Percentiles rank a stretch among this genome's conserved stretches.
These are phyloP conservation scores for Sylvicola cinctus DNA, from an alignment of 2,888 invertebrate species.

Conservation along the genomic window DNA sequence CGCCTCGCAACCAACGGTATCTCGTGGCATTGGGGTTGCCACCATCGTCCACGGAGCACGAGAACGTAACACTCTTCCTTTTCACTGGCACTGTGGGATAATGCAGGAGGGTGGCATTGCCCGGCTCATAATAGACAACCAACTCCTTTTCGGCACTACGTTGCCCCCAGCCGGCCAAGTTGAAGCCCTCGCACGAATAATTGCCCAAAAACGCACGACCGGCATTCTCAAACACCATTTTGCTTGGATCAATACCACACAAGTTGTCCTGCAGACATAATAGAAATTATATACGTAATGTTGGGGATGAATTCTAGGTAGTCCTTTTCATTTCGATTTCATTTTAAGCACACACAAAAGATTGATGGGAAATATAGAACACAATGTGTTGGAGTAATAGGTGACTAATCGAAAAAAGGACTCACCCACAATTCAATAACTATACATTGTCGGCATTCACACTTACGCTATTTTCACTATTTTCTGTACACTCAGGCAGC, in stretches of 20 bases:
- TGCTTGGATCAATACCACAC: constrained; percentile 72
- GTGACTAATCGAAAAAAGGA: too few species aligned
- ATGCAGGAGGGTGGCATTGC: constrained; percentile 55
- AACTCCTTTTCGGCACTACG: constrained; percentile 58
- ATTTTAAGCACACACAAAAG: constrained; percentile 1
- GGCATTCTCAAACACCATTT: constrained; percentile 66
- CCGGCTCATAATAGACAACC: constrained; percentile 54
- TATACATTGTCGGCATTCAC: too few species aligned
- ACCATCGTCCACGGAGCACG: constrained; percentile 61
- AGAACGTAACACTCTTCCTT: constrained; percentile 59
- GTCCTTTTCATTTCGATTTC: constrained; percentile 15
- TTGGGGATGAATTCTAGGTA: constrained; percentile 3
- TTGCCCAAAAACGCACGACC: constrained; percentile 79
- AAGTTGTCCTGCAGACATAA: constrained; percentile 31
- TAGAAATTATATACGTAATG: constrained; percentile 6
- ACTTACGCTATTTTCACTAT: constrained; percentile 3
- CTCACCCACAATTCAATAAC: too few species aligned
- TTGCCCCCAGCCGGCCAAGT: constrained; percentile 74
- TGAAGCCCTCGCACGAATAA: constrained; percentile 81
- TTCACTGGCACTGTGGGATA: constrained; percentile 61
- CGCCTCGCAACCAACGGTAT: constrained; percentile 65
- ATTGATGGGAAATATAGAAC: not conserved
- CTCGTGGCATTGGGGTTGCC: constrained; percentile 59
- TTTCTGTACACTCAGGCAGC: constrained; percentile 48
- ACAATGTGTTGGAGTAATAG: too few species aligned